These are phyloP conservation scores for Mormyrus iriodes DNA, from an alignment of 2,113 vertebrate genomes.

Conservation along the genomic window DNA sequence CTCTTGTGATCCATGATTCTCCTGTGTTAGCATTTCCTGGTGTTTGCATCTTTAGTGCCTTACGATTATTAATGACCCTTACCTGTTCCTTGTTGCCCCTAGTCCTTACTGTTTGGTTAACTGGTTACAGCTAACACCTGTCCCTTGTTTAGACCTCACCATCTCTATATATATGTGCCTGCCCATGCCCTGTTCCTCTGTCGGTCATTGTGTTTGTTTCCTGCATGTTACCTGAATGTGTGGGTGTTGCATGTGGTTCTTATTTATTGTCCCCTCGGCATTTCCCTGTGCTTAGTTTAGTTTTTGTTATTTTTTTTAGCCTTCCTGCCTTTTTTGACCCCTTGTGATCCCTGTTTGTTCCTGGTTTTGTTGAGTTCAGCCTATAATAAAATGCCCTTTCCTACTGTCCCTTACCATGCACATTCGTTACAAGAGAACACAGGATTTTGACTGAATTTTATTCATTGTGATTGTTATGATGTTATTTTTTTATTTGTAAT, in stretches of 20 bases:
- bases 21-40: not conserved
- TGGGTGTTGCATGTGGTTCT: not conserved
- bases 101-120: not conserved
- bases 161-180: not conserved
- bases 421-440: not conserved
- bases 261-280: not conserved
- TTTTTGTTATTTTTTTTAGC: not conserved
- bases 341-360: not conserved
- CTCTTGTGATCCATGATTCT: not conserved
- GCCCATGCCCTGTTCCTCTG: not conserved
- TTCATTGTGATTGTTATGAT: not conserved
- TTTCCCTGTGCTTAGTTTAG: not conserved
- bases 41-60: not conserved
- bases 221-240: not conserved
- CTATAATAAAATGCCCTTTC: not conserved
- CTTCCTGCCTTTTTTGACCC: not conserved
- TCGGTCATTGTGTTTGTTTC: not conserved
- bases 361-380: not conserved
- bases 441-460: not conserved
- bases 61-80: not conserved
- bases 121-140: not conserved
- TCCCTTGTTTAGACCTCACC: not conserved
- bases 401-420: not conserved
- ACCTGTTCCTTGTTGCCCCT: not conserved
- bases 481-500: not conserved